phyloP scores from a whole-genome alignment of 2,113 vertebrate species.

The Parotia lawesii region DNA sequence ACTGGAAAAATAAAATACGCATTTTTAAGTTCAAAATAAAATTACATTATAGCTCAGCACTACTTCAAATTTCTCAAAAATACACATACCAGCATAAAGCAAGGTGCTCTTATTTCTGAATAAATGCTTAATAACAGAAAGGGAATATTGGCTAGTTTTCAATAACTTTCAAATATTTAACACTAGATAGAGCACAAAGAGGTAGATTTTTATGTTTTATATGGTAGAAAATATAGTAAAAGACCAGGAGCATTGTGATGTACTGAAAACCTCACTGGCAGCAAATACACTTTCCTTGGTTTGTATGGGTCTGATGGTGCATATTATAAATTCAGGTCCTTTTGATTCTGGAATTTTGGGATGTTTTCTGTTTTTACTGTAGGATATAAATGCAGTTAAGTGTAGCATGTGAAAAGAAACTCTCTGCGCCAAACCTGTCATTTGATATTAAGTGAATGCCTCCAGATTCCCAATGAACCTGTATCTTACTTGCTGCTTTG shows the following conservation, averaged over 20 bases:
- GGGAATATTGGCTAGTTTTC: neutral
- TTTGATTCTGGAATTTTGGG: neutral
- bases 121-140: neutral
- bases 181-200: neutral
- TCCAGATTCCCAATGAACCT: slow-evolving; percentile 37
- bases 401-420: slow-evolving; percentile 7
- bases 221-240: neutral
- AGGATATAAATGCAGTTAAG: neutral
- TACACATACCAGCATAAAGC: neutral
- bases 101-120: neutral
- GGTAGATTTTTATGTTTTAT: neutral
- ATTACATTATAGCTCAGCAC: neutral
- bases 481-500: slow-evolving; percentile 26
- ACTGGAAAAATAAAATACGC: neutral
- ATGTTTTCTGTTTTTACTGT: neutral
- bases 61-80: neutral
- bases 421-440: neutral
- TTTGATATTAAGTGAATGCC: neutral
- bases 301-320: slow-evolving; percentile 15
- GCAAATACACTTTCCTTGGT: neutral
- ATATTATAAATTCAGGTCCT: neutral
- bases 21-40: neutral
- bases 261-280: neutral
- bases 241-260: neutral
- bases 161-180: neutral